Evolutionary conservation across 2,888 invertebrate species (phyloP), one percentile per base, ranked within the genome.

Genomic region (Aleiodes leptofemur): DNA sequence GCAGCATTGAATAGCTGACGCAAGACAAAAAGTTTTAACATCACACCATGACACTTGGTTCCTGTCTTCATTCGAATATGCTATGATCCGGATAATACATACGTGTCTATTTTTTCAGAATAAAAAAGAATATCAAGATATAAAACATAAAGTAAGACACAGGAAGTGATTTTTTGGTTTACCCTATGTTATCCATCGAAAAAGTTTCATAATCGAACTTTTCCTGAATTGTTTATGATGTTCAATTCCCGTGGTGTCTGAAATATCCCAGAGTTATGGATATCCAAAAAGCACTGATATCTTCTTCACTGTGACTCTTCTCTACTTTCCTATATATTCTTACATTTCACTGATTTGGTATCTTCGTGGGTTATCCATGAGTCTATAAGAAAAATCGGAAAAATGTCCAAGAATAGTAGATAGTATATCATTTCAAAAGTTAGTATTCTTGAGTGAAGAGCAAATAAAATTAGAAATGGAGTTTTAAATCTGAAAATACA

Each of bases 141-240:
- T 31, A 9, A 14, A 4, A 16, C 13, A 61, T 61, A 38, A 34
- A 29, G 34, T 34, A 34, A n/a, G n/a, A 16, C 23, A 23, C 2
- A 48, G 73, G 48, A 66, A 69, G 72, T 72, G 69, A 69, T 66
- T 76, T 73, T 76, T 74, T 72, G 68, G 57, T 34, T 16, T 55
- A 38, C 31, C 72, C 68, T 56, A 59, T 70, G 73, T 72, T 68
- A 79, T 76, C 78, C 82, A 77, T 82, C 80, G 80, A 77, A 83
- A 85, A 88, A 88, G 84, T 88, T 88, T 87, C 86, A 86, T 87
- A 88, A 88, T 88, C 87, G 85, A 88, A 88, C 83, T 88, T 88
- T 73, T 84, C 79, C 83, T 78, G 85, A 86, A 86, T 86, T 87
- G 87, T 88, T 88, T 88, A 88, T 85, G 83, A 81, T 80, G 77